Base-by-base conservation (phyloP, 2,113 vertebrate species). In the Bufo bufo region DNA sequence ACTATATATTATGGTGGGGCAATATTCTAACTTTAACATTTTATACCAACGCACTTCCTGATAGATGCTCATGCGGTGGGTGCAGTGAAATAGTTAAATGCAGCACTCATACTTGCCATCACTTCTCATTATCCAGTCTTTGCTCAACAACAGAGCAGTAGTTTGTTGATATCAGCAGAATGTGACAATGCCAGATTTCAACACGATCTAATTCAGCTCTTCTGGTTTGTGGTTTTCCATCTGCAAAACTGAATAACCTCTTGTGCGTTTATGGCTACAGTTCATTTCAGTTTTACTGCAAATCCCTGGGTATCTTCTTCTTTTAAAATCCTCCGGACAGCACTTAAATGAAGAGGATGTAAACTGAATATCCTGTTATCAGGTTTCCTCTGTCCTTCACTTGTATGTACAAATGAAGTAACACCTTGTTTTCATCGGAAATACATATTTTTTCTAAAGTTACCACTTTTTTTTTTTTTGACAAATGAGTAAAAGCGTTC, bases 201-300 rank as follows among this genome's bases (percentile, higher is more conserved):
- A 77, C 61, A 77, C 75, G 4, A 78, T 71, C 78, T 56, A 79
- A 52, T 78, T 49, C 66, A 9, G 61, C 49, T 86, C 45, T 63
- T 52, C 10, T 75, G 49, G 75, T 79, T 77, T 84, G 82, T 84
- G 61, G 85, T 86, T 86, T 86, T 79, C 78, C 85, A 86, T 79
- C 85, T 86, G 85, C 85, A 86, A 71, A 52, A 80, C 6, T 65
- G 61, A 69, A 86, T 56, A 80, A 56, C 77, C 61, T 86, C 59
- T 77, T 66, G 63, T 54, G 66, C 61, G 58, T 58, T 80, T 54
- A 59, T 80, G 85, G 85, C 77, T 20, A 54, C n/a, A 80, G 59
- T 66, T 66, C 85, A 78, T 52, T 84, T 84, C 65, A 84, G 82
- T 63, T 78, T 79, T 69, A 80, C 85, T 65, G 33, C 77, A 80